A percentile compares a stretch with the other conserved stretches of the same genome.
These are phyloP conservation scores for Ferdinandea cuprea DNA, from an alignment of 2,888 invertebrate genomes.

Conservation along the genomic window DNA sequence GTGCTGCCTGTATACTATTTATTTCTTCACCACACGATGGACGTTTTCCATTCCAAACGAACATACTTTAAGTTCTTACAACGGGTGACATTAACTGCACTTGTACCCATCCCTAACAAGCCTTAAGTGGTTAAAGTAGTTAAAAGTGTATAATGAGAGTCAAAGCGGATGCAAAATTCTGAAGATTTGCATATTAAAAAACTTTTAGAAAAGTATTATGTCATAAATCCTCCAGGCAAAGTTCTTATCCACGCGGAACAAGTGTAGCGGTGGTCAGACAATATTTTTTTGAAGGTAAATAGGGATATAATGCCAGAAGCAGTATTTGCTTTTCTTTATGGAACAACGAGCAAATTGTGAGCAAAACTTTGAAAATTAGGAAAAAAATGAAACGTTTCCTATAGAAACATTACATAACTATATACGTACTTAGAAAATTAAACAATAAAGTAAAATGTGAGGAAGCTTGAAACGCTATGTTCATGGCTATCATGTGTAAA, in stretches of 20 bases:
- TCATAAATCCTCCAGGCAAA: slow-evolving; percentile 58
- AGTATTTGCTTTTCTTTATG: slow-evolving; percentile 5
- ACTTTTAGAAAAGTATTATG: slow-evolving; percentile 69
- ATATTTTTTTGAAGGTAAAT: slow-evolving; percentile 45
- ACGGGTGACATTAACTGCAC: slow-evolving; percentile 53
- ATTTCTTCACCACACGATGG: not conserved
- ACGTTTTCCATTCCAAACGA: slow-evolving; percentile 1
- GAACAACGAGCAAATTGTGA: not conserved
- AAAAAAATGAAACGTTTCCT: no score
- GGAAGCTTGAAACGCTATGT: no score
- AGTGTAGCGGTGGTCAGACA: slow-evolving; percentile 58
- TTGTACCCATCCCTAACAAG: slow-evolving; percentile 59
- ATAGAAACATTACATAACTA: no score
- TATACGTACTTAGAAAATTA: no score
- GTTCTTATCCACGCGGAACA: slow-evolving; percentile 55
- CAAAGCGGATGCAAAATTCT: slow-evolving; percentile 62
- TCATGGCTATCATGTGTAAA: no score
- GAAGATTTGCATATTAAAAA: slow-evolving; percentile 66
- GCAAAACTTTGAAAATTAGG: not conserved
- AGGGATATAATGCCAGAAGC: slow-evolving; percentile 41
- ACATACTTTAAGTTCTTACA: slow-evolving; percentile 35
- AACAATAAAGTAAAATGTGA: no score
- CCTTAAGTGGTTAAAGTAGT: slow-evolving; percentile 72
- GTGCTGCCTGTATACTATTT: not conserved
- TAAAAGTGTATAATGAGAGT: slow-evolving; percentile 70